Percentiles rank a stretch among this genome's conserved stretches.
phyloP scores from a whole-genome alignment of 1,140 invertebrate species.

The Drosophila subpulchrella region DNA sequence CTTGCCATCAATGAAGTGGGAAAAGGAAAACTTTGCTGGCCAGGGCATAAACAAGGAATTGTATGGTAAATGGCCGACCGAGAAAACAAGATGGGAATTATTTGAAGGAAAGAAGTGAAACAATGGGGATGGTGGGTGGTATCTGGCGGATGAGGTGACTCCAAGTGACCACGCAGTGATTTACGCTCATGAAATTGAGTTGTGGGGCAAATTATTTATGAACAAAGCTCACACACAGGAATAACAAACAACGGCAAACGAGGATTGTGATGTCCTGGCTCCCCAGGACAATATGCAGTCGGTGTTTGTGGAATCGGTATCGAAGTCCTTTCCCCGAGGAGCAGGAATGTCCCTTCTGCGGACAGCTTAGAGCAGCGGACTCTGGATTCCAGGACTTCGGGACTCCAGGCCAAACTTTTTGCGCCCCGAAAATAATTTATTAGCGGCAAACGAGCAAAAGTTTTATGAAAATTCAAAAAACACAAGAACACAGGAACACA shows the following conservation, averaged over 20 bases:
- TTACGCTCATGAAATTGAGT: slow-evolving; percentile 82
- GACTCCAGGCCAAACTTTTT: slow-evolving; percentile 38
- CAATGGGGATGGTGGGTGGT: slow-evolving; percentile 28
- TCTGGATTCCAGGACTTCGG: not conserved
- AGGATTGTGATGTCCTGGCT: slow-evolving; percentile 56
- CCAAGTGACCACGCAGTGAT: slow-evolving; percentile 77
- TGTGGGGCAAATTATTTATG: slow-evolving; percentile 82
- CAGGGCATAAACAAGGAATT: slow-evolving; percentile 72
- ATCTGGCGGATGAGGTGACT: slow-evolving; percentile 7
- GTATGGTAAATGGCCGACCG: slow-evolving; percentile 72
- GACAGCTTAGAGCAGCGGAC: slow-evolving; percentile 59
- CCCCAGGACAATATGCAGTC: slow-evolving; percentile 56
- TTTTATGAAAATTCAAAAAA: slow-evolving; percentile 78
- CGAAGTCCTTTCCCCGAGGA: slow-evolving; percentile 46
- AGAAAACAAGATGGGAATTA: slow-evolving; percentile 64
- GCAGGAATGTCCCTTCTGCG: slow-evolving; percentile 45
- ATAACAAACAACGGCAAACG: slow-evolving; percentile 65
- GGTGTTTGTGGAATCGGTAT: slow-evolving; percentile 60
- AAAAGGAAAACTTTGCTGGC: slow-evolving; percentile 45
- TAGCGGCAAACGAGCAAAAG: slow-evolving; percentile 80
- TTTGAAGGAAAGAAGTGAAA: slow-evolving; percentile 63
- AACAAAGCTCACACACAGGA: slow-evolving; percentile 77
- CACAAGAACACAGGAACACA: slow-evolving; percentile 20
- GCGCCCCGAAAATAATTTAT: slow-evolving; percentile 76
- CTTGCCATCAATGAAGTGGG: slow-evolving; percentile 34